A percentile compares a stretch with the other conserved stretches of the same genome.
phyloP scores from a whole-genome alignment of 2,797 vertebrate genomes.

The Nasua narica region DNA sequence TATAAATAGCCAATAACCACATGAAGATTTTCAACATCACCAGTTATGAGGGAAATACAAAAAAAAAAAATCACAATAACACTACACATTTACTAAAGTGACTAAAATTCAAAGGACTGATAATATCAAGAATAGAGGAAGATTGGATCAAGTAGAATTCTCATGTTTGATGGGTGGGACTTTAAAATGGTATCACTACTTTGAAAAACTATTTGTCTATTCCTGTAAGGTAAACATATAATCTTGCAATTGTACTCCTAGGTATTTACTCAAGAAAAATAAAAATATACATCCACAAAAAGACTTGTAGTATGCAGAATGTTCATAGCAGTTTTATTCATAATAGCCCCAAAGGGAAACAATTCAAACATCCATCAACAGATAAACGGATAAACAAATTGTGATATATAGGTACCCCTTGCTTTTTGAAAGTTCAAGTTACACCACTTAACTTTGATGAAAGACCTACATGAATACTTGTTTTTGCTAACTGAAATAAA shows the following conservation, averaged over 20 bases:
- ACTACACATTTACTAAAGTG: neutral
- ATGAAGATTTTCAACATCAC: neutral
- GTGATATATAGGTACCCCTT: neutral
- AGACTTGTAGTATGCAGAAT: neutral
- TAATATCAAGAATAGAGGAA: neutral
- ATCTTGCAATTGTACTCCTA: neutral
- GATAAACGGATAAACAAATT: conserved; percentile 3
- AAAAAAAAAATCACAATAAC: neutral
- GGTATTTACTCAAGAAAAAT: neutral
- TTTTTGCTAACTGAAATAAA: neutral
- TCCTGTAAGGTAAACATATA: neutral
- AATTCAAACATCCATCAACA: neutral
- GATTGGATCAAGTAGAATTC: neutral
- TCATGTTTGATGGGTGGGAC: neutral
- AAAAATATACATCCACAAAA: neutral
- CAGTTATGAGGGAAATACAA: neutral
- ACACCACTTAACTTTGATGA: neutral
- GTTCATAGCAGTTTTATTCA: neutral
- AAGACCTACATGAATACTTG: neutral
- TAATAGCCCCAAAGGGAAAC: neutral
- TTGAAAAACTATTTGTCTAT: neutral
- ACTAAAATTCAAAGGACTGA: neutral
- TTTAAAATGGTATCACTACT: neutral
- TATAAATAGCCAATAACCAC: neutral
- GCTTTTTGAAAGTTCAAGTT: neutral